Percentiles rank a stretch among this genome's conserved stretches.
Conservation (phyloP, 2,113 vertebrate species). For the Alligator sinensis region DNA sequence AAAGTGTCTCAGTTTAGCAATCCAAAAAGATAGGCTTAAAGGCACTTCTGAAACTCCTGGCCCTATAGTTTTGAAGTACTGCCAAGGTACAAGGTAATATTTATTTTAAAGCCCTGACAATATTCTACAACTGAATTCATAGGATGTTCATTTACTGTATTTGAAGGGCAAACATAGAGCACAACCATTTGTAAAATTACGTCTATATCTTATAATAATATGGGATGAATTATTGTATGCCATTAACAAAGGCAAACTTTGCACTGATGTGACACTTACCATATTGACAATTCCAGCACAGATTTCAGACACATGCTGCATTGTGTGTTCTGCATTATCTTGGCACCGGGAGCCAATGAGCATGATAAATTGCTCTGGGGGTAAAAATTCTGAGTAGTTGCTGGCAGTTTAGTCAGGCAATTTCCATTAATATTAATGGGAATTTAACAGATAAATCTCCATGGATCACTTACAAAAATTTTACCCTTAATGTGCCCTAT, state of each 20-base stretch:
- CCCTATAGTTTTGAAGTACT: not conserved
- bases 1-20: not conserved
- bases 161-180: not conserved
- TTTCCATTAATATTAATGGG: conserved; percentile 54
- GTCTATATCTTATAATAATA: not conserved
- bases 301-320: not conserved
- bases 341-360: not conserved
- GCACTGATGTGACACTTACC: fast-evolving
- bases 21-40: not conserved
- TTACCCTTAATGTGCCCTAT: conserved; percentile 55
- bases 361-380: conserved; percentile 8
- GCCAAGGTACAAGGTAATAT: not conserved
- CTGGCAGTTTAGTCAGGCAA: conserved; percentile 1
- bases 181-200: not conserved
- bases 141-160: not conserved
- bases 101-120: not conserved
- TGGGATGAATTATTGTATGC: not conserved
- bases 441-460: conserved; percentile 60
- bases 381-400: not conserved
- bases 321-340: not conserved
- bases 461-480: conserved; percentile 56
- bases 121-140: not conserved
- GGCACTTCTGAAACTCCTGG: not conserved
- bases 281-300: not conserved
- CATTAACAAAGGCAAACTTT: not conserved